Evolutionary conservation across 2,113 vertebrate species (phyloP), one percentile per base, ranked within the genome.

Genomic region (Pelodiscus sinensis): DNA sequence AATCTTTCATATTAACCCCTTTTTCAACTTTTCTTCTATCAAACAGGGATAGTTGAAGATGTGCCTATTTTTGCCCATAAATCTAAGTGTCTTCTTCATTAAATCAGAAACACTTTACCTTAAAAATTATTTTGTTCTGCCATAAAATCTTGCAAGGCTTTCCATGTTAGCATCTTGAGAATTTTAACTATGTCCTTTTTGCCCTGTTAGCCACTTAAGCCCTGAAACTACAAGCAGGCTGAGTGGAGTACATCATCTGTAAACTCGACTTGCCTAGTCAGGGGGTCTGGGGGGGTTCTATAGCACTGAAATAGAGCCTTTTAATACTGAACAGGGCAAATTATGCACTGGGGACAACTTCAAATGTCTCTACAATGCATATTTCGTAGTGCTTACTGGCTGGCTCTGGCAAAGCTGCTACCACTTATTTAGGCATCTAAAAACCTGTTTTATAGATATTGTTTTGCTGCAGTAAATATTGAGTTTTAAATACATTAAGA

Each of bases 281-380:
- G 93, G 94, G 92, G 93, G 94, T 96, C 94, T 95, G 84, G 92
- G 92, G 96, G 92, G 85, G 92, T 96, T 97, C 95, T 25, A n/a
- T 94, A 90, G 90, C 65, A 75, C 96, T 95, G 95, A 91, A 77
- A 97, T 87, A 80, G 95, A 98, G 96, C 93, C 97, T 98, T 97
- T 97, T 97, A 97, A 97, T 97, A 96, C 96, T 84, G 95, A 97
- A 86, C 57, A 87, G 92, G 96, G 96, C 90, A 97, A 97, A 97
- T 92, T 97, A 97, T 97, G 95, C 97, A 97, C 96, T 94, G 92
- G 96, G 97, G 97, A 97, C 95, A 94, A 92, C 96, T 97, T 97
- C 95, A 97, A 97, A 97, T 84, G 81, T 95, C 97, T 97, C 96
- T 87, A 95, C 96, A 96, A 96, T 87, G 94, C 95, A 94, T 94